Base-by-base conservation (phyloP, 2,113 vertebrate genomes). In the Acanthisitta chloris region DNA sequence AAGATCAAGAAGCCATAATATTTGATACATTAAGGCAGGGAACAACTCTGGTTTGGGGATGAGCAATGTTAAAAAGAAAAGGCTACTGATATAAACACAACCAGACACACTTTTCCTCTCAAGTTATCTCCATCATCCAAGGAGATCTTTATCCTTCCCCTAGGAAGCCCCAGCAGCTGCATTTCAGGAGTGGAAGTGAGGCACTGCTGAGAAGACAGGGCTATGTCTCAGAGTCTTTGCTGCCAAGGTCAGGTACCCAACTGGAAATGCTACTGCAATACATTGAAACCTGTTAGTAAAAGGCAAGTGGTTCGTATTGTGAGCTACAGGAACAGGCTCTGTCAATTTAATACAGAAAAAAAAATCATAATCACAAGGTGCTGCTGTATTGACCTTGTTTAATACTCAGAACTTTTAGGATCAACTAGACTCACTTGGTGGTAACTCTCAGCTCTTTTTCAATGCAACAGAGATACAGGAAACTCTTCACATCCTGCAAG, bases 361-460 rank as follows among this genome's bases (percentile, higher is more conserved):
- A 28, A 46, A 13, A 42, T 9, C 11, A 24, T 4, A 28, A 36
- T 20, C 38, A 20, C 21, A 46, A 40, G 21, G 28, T 70, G 51
- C 70, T 81, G 38, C 65, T 62, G 57, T 33, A 24, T 14, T 45
- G 36, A 52, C 38, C 34, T 42, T 2, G 1, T 24, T 19, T 2
- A 74, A 25, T 4, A 4, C 33, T 9, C 28, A 40, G 25, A 58
- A 48, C 11, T 71, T 51, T 31, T 17, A 73, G 43, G 55, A 74
- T 33, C 42, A 74, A 26, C 1, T 29, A 21, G 29, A 58, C 11
- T 34, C 54, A 12, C 28, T 43, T 1, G 1, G 34, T 3, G 0
- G 17, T 58, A 61, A 73, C 17, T 43, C 49, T 62, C 64, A 34
- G 69, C 64, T 77, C 73, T n/a, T 40, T 67, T 72, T 74, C 55